Base-by-base conservation (phyloP, 2,888 invertebrate genomes). In the Anodontia alba region DNA sequence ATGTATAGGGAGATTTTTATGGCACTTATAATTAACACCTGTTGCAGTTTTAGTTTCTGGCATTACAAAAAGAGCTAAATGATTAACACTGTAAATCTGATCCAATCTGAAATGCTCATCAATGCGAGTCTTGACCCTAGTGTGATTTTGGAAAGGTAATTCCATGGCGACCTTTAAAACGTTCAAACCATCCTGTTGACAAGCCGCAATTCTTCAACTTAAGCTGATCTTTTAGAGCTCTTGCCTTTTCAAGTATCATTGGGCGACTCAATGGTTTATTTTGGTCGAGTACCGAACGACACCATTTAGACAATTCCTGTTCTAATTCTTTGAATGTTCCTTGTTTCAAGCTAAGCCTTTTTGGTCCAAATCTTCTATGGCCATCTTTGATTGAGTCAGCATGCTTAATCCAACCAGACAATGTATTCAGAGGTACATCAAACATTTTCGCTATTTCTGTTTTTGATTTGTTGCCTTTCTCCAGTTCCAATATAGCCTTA, bases 361-460 rank as follows among this genome's bases (percentile, higher is more conserved):
- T 49, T 49, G 49, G 49, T 49, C 49, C 49, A 49, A 49, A 49
- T 20, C n/a, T 49, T 3, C 5, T 7, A 17, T n/a, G 17, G 8
- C 20, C 17, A 3, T 49, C 12, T 49, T 49, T 49, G 5, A 49
- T 49, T 3, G 20, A 49, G 8, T 49, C 3, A 15, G 49, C 49
- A 49, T 78, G 75, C 81, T 83, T 26, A 86, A 23, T 38, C 86
- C 83, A 83, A 5, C 78, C 80, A 71, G 83, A 83, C 23, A 86
- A 68, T 0, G 80, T 85, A 29, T 77, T 77, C 31, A 66, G 51
- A 12, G 85, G 81, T 10, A 85, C 70, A 49, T 73, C 70, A 69
- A 74, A 80, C n/a, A 80, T 68, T 33, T 38, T 73, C 8, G 82
- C 78, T 36, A 83, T 82, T 43, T 80, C 62, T 10, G 78, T 73